These are phyloP conservation scores for Aricia artaxerxes DNA, from an alignment of 2,888 invertebrate species.

Conservation along the genomic window DNA sequence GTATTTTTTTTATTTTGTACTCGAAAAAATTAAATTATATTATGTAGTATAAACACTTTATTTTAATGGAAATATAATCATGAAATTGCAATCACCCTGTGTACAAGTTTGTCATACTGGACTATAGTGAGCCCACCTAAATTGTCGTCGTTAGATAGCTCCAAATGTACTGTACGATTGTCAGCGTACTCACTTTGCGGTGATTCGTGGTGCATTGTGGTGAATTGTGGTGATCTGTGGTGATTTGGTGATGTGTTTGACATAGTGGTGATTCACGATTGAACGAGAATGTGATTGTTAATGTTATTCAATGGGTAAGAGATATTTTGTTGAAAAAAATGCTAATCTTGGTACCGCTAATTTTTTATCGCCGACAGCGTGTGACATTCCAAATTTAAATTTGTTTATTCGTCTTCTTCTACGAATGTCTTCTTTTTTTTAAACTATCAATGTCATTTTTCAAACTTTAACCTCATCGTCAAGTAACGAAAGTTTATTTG, in stretches of 20 bases:
- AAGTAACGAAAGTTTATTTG: too few relatives aligned
- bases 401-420: conserved; percentile 5
- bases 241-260: conserved; percentile 30
- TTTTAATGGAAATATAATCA: background rate
- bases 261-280: background rate
- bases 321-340: background rate
- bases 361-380: background rate
- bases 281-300: conserved; percentile 6
- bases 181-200: conserved; percentile 24
- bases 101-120: conserved; percentile 38
- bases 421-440: background rate
- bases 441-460: background rate
- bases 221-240: conserved; percentile 22
- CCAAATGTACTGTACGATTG: conserved; percentile 5
- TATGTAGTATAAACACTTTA: too few relatives aligned
- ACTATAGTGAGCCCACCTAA: conserved; percentile 38
- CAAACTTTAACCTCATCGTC: too few relatives aligned
- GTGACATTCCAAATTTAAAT: background rate
- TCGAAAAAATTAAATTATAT: too few relatives aligned
- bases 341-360: background rate
- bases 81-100: conserved; percentile 46
- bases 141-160: conserved; percentile 38
- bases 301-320: conserved; percentile 22
- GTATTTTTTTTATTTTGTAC: too few relatives aligned
- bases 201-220: background rate